phyloP scores from a whole-genome alignment of 2,113 vertebrate species.

The Sinocyclocheilus rhinocerous region DNA sequence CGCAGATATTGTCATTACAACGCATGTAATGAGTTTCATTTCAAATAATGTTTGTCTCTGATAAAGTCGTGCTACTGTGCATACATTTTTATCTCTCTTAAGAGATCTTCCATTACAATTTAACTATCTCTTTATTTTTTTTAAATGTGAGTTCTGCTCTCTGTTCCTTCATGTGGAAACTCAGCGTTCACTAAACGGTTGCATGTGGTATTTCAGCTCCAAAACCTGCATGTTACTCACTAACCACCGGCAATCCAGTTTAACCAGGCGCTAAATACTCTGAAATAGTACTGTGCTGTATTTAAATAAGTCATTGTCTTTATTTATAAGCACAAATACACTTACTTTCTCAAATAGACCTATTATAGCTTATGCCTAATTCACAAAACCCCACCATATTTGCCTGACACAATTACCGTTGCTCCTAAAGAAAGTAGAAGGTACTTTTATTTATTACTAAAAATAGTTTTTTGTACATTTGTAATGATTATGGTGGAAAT shows the following conservation, averaged over 20 bases:
- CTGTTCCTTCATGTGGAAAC: constrained; percentile 26
- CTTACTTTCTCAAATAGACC: background rate
- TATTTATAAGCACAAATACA: background rate
- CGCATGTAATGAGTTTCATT: constrained; percentile 35
- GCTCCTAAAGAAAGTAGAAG: background rate
- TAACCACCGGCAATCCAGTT: constrained; percentile 7
- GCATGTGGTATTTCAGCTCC: background rate
- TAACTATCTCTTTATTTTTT: background rate
- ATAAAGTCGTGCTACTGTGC: background rate
- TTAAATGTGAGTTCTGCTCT: background rate
- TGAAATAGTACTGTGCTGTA: background rate
- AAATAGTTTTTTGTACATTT: background rate
- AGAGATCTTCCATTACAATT: background rate
- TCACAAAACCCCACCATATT: background rate
- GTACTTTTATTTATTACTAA: background rate
- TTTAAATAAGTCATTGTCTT: constrained; percentile 2
- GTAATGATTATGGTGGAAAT: background rate
- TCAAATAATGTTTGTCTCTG: background rate
- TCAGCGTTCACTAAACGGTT: constrained; percentile 14
- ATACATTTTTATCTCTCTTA: background rate
- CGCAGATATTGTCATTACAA: constrained; percentile 44
- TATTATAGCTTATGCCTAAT: background rate
- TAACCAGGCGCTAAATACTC: constrained; percentile 15
- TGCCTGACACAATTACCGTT: background rate
- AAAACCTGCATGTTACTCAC: background rate